phyloP scores from a whole-genome alignment of 2,113 vertebrate species.

The Brachyhypopomus occidentalis region DNA sequence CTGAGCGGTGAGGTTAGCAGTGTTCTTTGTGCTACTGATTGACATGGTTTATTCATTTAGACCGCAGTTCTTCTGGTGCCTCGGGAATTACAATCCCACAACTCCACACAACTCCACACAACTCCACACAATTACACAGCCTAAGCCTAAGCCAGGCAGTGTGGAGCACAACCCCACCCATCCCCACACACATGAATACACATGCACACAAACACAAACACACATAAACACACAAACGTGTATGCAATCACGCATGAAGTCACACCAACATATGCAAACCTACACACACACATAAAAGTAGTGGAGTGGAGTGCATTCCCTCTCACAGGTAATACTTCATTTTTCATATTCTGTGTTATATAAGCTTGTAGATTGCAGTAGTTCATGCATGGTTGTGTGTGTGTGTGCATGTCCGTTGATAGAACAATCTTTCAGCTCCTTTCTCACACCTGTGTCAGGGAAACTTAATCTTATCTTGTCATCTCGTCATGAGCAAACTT shows the following conservation, averaged over 20 bases:
- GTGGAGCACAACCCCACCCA: no score
- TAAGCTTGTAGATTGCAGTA: not conserved
- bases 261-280: no score
- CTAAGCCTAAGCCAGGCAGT: no score
- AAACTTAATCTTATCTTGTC: conserved; percentile 18
- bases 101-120: conserved; percentile 15
- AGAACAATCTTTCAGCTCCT: not conserved
- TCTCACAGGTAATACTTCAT: no score
- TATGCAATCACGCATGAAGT: no score
- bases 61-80: conserved; percentile 25
- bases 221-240: not conserved
- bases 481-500: conserved; percentile 36
- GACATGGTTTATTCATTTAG: conserved; percentile 52
- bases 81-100: conserved; percentile 33
- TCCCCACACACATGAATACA: not conserved
- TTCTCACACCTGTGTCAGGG: conserved; percentile 14
- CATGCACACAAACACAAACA: not conserved
- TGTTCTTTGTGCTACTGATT: conserved; percentile 42
- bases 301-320: no score
- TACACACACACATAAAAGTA: no score
- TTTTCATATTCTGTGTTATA: not conserved
- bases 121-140: conserved; percentile 11
- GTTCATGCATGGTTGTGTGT: not conserved
- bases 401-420: not conserved
- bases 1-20: not conserved